Conservation (phyloP, 1,140 invertebrate genomes). For the Philopotamus ludificatus region DNA sequence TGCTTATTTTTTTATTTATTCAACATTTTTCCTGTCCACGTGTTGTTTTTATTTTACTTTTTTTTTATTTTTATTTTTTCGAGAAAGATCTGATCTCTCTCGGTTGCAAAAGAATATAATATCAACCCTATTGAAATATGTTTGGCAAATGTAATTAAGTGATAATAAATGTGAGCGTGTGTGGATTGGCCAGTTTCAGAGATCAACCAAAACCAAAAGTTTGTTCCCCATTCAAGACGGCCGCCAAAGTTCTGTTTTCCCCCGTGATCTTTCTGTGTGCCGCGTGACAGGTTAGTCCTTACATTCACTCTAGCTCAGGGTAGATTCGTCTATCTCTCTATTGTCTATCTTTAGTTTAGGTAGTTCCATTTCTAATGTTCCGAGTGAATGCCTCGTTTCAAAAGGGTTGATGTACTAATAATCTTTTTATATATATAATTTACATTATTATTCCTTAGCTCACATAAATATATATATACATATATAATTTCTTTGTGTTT, state of each 20-base stretch:
- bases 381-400: slow-evolving; percentile 53
- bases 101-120: background rate
- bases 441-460: background rate
- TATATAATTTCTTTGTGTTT: background rate
- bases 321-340: slow-evolving; percentile 30
- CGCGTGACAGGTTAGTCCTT: slow-evolving; percentile 52
- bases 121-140: slow-evolving; percentile 57
- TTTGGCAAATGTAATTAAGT: slow-evolving; percentile 41
- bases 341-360: slow-evolving; percentile 28
- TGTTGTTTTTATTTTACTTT: slow-evolving; percentile 20
- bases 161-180: slow-evolving; percentile 52
- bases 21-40: slow-evolving; percentile 19
- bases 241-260: slow-evolving; percentile 66
- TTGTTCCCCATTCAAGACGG: slow-evolving; percentile 67
- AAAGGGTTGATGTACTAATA: slow-evolving; percentile 56
- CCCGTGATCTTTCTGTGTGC: slow-evolving; percentile 69
- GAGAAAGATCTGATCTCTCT: too few species aligned
- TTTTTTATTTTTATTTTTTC: slow-evolving; percentile 29
- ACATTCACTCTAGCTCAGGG: slow-evolving; percentile 33
- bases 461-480: background rate
- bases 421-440: slow-evolving; percentile 12
- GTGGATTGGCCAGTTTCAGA: slow-evolving; percentile 56
- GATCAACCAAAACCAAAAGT: slow-evolving; percentile 60
- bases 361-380: slow-evolving; percentile 42
- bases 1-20: slow-evolving; percentile 35